Conservation (phyloP, 2,888 invertebrate genomes). For the Blastobasis adustella region DNA sequence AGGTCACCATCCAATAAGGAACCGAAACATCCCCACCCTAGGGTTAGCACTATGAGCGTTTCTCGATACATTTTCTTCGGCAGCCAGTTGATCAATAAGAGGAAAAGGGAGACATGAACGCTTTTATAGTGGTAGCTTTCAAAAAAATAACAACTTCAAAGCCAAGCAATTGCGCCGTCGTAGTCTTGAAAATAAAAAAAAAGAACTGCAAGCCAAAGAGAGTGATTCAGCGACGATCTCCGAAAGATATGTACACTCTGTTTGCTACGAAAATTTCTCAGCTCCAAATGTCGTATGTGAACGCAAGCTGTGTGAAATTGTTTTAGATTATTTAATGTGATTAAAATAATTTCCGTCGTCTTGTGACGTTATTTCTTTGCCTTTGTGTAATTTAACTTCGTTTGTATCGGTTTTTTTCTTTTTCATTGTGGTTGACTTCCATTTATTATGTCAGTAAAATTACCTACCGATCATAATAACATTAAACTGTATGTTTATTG, state of each 20-base stretch:
- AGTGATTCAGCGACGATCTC: constrained; percentile 29
- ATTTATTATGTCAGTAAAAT: no score
- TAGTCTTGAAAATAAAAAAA: constrained; percentile 37
- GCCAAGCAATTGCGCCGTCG: constrained; percentile 41
- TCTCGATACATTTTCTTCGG: constrained; percentile 54
- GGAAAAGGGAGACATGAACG: constrained; percentile 45
- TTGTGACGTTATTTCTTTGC: no score
- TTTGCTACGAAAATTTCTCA: constrained; percentile 2
- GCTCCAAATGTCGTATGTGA: constrained; percentile 1
- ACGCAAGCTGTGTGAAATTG: constrained; percentile 1
- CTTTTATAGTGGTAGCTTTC: constrained; percentile 65
- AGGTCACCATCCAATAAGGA: constrained; percentile 67
- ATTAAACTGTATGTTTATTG: no score
- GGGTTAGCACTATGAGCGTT: constrained; percentile 26
- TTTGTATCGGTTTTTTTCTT: no score
- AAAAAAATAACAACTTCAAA: constrained; percentile 56
- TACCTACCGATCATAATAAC: no score
- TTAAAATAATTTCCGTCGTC: background rate
- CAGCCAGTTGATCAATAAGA: constrained; percentile 51
- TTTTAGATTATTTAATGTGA: background rate
- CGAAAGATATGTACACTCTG: constrained; percentile 2
- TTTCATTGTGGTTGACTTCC: no score
- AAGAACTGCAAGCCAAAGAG: constrained; percentile 13
- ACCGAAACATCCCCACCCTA: constrained; percentile 29
- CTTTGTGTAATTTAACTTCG: no score